Evolutionary conservation across 2,797 vertebrate genomes (phyloP).

Genomic region (Clarias platycephalus): DNA sequence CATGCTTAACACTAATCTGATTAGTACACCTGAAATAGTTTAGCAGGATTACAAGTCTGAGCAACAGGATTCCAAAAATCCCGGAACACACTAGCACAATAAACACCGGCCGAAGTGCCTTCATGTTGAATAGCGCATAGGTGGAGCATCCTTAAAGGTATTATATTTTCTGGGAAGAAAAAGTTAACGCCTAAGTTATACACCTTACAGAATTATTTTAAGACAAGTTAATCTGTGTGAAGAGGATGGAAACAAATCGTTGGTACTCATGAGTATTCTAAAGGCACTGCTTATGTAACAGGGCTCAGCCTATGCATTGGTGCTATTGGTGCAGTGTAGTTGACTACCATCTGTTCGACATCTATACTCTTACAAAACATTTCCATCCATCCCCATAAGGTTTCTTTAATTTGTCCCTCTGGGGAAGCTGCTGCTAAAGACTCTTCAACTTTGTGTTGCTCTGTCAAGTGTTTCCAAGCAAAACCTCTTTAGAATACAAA

Average conservation of each 20-base stretch:
- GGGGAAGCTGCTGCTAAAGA: background rate
- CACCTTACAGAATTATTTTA: background rate
- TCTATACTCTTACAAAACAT: background rate
- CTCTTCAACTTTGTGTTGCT: background rate
- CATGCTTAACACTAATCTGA: constrained; percentile 48
- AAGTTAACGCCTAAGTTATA: background rate
- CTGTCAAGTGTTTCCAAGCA: background rate
- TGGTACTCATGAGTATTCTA: background rate
- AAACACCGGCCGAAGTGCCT: background rate
- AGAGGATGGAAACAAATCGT: background rate
- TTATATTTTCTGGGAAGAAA: background rate
- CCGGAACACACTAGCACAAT: background rate
- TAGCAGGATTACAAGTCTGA: constrained; percentile 61
- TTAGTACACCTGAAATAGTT: constrained; percentile 61
- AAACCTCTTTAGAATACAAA: background rate
- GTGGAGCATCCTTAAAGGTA: background rate
- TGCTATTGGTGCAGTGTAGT: background rate
- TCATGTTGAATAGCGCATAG: background rate
- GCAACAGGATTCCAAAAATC: background rate
- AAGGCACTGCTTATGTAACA: background rate
- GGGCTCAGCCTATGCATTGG: too few species aligned
- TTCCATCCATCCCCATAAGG: background rate
- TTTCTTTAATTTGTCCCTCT: background rate
- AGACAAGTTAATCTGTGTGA: background rate
- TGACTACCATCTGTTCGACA: background rate